Evolutionary conservation across 2,888 invertebrate genomes (phyloP), one percentile per base, ranked within the genome.

Genomic region (Notodonta ziczac): DNA sequence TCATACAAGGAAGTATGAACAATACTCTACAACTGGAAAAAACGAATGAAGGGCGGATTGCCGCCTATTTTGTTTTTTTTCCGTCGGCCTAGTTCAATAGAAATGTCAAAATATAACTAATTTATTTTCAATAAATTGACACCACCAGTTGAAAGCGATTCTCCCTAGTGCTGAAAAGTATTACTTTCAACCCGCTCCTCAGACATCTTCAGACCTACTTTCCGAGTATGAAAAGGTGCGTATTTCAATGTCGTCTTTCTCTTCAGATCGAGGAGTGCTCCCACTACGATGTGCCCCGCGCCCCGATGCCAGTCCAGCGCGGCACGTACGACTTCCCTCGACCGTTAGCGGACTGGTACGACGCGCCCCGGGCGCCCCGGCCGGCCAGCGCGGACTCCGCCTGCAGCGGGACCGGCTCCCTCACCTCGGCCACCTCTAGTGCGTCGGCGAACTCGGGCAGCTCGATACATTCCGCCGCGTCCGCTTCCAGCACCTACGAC

Each of bases 241-340:
- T 39, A 8, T 50, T 50, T 50, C 48, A 48, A 35, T 48, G 5
- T 14, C 46, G 14, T 0, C 50, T 40, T 46, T 46, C 12, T 13
- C 35, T 72, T 13, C 81, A 93, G 93, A 93, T 93, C 70, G 93
- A 93, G 76, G 93, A 93, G 73, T 92, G 91, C 69, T 91, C 93
- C 50, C 92, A 92, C 68, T 93, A 93, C 76, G 93, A 93, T 64
- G 93, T 93, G n/a, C 93, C 93, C 0, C 86, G 93, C 6, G 92
- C 93, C 7, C 93, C 93, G 1, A 85, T 93, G 86, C 93, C 93
- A 0, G 93, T 93, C 64, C 95, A 98, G 74, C 95, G 97, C 78
- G 97, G 96, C 78, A 95, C 96, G 48, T 96, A 96, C 78, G 95
- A 96, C 82, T 95, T 95, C 70, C 93, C 93, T 0, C 82, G 91